Evolutionary conservation across 92 coral and sea anemone genomes (phyloP).

Genomic region (Scolanthus callimorphus): DNA sequence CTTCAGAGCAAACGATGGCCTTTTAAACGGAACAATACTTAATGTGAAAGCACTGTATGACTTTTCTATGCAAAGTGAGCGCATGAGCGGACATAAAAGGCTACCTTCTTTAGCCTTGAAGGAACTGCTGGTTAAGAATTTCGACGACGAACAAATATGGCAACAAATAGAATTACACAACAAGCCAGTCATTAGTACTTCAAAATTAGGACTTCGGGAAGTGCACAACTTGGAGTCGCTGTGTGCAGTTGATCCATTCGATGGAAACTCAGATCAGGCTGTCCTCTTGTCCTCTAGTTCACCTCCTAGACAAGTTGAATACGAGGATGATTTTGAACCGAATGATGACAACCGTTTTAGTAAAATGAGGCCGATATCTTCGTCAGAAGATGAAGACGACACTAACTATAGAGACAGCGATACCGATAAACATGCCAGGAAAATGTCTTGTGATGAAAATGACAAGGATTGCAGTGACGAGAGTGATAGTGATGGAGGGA

Average conservation of each 20-base stretch:
- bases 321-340: slow-evolving; percentile 5
- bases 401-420: too few relatives aligned
- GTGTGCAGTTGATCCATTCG: not conserved
- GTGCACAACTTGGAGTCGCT: slow-evolving; percentile 4
- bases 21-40: slow-evolving; percentile 45
- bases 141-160: slow-evolving; percentile 92
- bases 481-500: not conserved
- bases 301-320: slow-evolving; percentile 10
- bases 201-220: slow-evolving; percentile 11
- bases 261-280: not conserved
- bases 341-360: not conserved
- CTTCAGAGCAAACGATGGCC: slow-evolving; percentile 53
- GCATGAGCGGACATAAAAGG: slow-evolving; percentile 15
- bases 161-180: slow-evolving; percentile 93
- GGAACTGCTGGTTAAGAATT: slow-evolving; percentile 66
- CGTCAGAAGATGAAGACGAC: slow-evolving; percentile 20
- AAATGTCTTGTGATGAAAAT: too few relatives aligned
- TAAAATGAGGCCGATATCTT: slow-evolving; percentile 14
- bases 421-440: too few relatives aligned
- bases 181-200: slow-evolving; percentile 36
- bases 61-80: slow-evolving; percentile 43
- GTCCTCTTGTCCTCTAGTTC: not conserved
- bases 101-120: slow-evolving; percentile 48
- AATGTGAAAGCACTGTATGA: slow-evolving; percentile 66
- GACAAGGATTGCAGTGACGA: slow-evolving; percentile 5